Evolutionary conservation across 2,113 vertebrate species (phyloP).

Genomic region (Tragelaphus buxtoni): DNA sequence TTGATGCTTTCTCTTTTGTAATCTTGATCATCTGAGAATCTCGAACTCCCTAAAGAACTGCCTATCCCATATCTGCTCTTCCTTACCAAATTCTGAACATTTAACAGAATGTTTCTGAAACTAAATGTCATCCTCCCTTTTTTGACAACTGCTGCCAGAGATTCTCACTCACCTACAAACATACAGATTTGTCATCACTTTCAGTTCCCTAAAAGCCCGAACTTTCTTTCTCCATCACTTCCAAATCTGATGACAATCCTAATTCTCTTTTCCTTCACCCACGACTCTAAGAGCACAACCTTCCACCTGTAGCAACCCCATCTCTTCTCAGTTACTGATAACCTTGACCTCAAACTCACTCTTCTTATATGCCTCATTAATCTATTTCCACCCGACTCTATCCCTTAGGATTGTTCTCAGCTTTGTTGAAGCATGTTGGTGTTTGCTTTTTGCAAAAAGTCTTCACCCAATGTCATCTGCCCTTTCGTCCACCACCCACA

Average conservation of each 20-base stretch:
- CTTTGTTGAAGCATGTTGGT: background rate
- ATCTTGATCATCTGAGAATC: background rate
- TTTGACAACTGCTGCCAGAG: background rate
- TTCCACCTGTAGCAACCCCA: background rate
- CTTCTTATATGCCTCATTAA: background rate
- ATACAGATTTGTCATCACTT: background rate
- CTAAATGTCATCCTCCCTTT: background rate
- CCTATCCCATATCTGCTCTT: background rate
- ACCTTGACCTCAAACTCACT: background rate
- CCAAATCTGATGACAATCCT: slow-evolving; percentile 17
- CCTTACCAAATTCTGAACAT: background rate
- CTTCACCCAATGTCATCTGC: background rate
- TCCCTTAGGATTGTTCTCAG: background rate
- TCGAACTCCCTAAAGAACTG: background rate
- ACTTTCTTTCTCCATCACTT: background rate
- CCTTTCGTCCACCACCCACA: background rate
- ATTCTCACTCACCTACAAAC: slow-evolving; percentile 4
- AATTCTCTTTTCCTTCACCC: background rate
- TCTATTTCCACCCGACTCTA: background rate
- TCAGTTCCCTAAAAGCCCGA: background rate
- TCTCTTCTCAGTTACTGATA: slow-evolving; percentile 37
- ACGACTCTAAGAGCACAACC: background rate
- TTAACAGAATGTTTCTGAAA: background rate
- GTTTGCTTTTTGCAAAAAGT: background rate
- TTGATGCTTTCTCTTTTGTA: background rate